These are phyloP conservation scores for Pachypeltis micranthus DNA, from an alignment of 1,140 invertebrate genomes.

Conservation along the genomic window DNA sequence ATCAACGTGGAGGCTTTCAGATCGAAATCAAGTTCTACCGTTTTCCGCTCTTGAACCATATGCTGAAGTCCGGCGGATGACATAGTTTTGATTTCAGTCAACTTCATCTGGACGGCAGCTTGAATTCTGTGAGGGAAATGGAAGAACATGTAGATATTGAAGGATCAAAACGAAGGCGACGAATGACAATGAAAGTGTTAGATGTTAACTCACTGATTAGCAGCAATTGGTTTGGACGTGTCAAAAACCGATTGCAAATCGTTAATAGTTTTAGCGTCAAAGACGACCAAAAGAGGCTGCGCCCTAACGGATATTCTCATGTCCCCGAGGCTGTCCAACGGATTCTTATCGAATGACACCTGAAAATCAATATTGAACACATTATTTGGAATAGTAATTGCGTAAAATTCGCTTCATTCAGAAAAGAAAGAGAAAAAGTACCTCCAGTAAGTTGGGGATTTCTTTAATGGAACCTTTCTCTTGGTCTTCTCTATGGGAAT, in stretches of 20 bases:
- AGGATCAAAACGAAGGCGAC: not conserved
- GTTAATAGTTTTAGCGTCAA: conserved; percentile 81
- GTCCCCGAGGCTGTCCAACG: conserved; percentile 57
- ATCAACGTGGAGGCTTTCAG: conserved; percentile 80
- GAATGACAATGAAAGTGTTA: not conserved
- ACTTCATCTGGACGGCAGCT: conserved; percentile 64
- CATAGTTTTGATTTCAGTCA: conserved; percentile 81
- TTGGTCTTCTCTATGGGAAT: not conserved
- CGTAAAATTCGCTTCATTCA: too few relatives aligned
- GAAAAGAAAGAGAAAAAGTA: too few relatives aligned
- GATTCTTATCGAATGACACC: conserved; percentile 80
- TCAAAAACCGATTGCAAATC: conserved; percentile 63
- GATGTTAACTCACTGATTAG: conserved; percentile 50
- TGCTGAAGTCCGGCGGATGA: conserved; percentile 82
- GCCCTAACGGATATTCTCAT: conserved; percentile 63
- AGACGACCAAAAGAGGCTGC: conserved; percentile 73
- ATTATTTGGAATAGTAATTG: conserved; percentile 34
- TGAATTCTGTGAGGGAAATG: too few relatives aligned
- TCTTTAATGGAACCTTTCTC: not conserved
- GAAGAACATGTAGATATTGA: conserved; percentile 25
- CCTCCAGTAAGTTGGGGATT: not conserved
- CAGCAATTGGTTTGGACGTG: conserved; percentile 58
- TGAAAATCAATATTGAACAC: too few relatives aligned
- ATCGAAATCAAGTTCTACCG: conserved; percentile 75
- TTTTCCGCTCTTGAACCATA: conserved; percentile 74